Base-by-base conservation (phyloP, 2,888 invertebrate genomes). In the Orthosia gracilis region DNA sequence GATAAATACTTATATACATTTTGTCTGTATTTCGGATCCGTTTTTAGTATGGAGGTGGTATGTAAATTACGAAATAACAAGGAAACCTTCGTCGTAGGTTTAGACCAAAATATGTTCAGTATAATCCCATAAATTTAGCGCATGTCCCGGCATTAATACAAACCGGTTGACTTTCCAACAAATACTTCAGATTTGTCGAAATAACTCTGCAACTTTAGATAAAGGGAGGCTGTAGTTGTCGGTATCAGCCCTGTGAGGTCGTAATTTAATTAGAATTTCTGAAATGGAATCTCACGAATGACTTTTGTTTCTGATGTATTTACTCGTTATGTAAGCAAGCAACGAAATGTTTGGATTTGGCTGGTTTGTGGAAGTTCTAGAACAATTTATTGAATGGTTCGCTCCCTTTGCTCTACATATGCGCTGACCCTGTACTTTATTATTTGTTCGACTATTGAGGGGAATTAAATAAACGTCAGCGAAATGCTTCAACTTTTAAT, bases 201-300 rank as follows among this genome's bases (percentile, higher is more conserved):
- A 94, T 93, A 93, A 92, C 92, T 91, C 90, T 80, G 78, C 83
- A 93, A 93, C 91, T 94, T 93, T 89, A 93, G 92, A 93, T 92
- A 93, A 94, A 94, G 93, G 93, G 89, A 78, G 83, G 85, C 85
- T 88, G 87, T 92, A 92, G 92, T 93, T 91, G 91, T 90, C 89
- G 90, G 89, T 92, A 92, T 92, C 90, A 89, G 86, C 82, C 86
- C 88, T 83, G 84, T 75, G 83, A 88, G 87, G 87, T 90, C 88
- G 90, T 93, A 91, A 94, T 94, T 94, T 92, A 94, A 94, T 94
- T 94, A 93, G 92, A 93, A 94, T 93, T 92, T 94, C 91, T 90
- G 88, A 87, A 91, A 89, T 88, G 93, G 91, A 93, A 94, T 95
- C 93, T 91, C 90, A 88, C 85, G 90, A 93, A 93, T 94, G 92